Conservation (phyloP, 2,113 vertebrate genomes). For the Paramisgurnus dabryanus region DNA sequence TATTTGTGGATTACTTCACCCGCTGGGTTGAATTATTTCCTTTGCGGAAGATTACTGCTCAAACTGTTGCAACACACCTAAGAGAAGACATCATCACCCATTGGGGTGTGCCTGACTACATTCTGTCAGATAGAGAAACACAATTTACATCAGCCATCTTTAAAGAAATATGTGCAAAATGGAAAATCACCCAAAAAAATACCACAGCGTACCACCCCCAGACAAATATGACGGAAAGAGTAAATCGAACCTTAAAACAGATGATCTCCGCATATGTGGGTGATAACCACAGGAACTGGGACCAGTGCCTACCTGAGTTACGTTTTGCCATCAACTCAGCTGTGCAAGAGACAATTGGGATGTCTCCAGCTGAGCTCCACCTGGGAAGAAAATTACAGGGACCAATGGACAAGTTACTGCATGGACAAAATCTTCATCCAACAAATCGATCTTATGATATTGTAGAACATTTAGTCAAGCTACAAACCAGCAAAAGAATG, state of each 20-base stretch:
- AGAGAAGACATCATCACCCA: background rate
- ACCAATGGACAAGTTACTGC: background rate
- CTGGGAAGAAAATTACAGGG: background rate
- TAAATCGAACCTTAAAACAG: background rate
- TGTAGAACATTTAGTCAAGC: background rate
- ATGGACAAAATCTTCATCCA: background rate
- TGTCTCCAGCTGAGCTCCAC: background rate
- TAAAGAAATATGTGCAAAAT: background rate
- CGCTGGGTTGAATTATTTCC: conserved; percentile 33
- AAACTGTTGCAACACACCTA: background rate
- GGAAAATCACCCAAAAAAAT: background rate
- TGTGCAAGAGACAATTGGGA: background rate
- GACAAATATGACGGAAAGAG: background rate
- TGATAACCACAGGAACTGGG: background rate
- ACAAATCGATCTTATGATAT: background rate
- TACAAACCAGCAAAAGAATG: too few species aligned
- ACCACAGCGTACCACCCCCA: background rate
- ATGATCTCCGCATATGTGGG: background rate
- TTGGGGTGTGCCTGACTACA: background rate
- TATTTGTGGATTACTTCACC: too few species aligned
- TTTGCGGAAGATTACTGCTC: background rate
- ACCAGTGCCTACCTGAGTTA: background rate
- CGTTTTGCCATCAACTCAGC: background rate
- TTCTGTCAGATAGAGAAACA: background rate
- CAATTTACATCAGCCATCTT: background rate